These are phyloP conservation scores for Dinocampus coccinellae DNA, from an alignment of 2,888 invertebrate species.

Conservation along the genomic window DNA sequence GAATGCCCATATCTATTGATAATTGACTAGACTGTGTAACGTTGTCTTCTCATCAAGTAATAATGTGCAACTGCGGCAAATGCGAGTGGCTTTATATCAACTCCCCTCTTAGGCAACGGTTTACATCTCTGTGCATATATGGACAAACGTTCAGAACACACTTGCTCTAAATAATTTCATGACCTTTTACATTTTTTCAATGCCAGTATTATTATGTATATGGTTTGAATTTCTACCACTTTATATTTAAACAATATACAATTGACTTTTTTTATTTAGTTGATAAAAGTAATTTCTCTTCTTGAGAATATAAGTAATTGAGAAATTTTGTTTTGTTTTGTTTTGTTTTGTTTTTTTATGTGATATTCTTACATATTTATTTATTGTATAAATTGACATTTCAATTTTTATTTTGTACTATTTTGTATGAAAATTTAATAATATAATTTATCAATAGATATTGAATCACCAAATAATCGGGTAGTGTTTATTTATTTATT, in stretches of 20 bases:
- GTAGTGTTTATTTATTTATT: constrained; percentile 17
- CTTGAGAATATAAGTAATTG: neutral
- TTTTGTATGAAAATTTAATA: neutral
- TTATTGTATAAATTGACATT: neutral
- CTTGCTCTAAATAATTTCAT: constrained; percentile 49
- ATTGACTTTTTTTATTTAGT: constrained; percentile 3
- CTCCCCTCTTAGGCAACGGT: constrained; percentile 51
- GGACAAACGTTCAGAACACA: constrained; percentile 45
- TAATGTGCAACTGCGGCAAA: constrained; percentile 47
- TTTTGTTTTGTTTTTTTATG: too few species aligned
- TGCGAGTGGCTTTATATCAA: constrained; percentile 55
- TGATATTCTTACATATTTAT: neutral
- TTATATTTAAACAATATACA: constrained; percentile 5
- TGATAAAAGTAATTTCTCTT: neutral
- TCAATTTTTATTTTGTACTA: neutral
- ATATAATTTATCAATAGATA: neutral
- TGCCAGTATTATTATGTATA: constrained; percentile 14
- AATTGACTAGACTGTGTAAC: constrained; percentile 39
- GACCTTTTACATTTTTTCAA: constrained; percentile 34
- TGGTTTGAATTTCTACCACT: neutral
- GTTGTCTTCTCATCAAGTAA: constrained; percentile 49
- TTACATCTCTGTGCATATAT: constrained; percentile 46
- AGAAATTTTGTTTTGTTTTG: neutral
- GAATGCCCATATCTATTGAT: too few species aligned
- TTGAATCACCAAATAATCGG: neutral